Evolutionary conservation across 2,888 invertebrate genomes (phyloP).

Genomic region (Chymomyza fuscimana): DNA sequence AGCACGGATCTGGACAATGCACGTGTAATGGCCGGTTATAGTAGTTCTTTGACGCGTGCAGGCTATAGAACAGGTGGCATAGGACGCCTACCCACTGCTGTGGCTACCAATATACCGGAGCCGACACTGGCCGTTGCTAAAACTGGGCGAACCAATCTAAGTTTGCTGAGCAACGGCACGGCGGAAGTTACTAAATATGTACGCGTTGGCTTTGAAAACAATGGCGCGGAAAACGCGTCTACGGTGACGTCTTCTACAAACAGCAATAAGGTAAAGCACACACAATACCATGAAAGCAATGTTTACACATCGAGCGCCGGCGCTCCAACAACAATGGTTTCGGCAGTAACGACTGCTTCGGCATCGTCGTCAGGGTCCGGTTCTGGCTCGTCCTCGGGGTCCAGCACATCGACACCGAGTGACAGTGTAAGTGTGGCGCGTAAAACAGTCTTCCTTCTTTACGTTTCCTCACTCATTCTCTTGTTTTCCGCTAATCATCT

Average conservation of each 20-base stretch:
- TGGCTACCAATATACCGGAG: slow-evolving; percentile 7
- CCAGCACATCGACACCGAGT: slow-evolving; percentile 19
- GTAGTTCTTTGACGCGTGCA: slow-evolving; percentile 71
- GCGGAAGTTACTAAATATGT: background rate
- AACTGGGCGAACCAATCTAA: slow-evolving; percentile 1
- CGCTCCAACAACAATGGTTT: slow-evolving; percentile 19
- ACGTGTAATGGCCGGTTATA: slow-evolving; percentile 59
- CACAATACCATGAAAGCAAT: slow-evolving; percentile 26
- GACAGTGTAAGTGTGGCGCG: slow-evolving; percentile 59
- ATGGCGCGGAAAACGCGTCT: slow-evolving; percentile 9
- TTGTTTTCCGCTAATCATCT: background rate
- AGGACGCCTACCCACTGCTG: slow-evolving; percentile 20
- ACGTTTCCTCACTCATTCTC: slow-evolving; percentile 17
- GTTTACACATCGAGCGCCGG: background rate
- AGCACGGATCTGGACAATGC: slow-evolving; percentile 57
- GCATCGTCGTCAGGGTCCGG: slow-evolving; percentile 12
- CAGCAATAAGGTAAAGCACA: slow-evolving; percentile 48
- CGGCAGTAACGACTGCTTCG: slow-evolving; percentile 4
- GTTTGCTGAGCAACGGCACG: background rate
- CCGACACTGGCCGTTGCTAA: slow-evolving; percentile 10
- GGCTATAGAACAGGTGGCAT: slow-evolving; percentile 62
- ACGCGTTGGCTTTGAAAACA: background rate
- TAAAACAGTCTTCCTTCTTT: slow-evolving; percentile 12
- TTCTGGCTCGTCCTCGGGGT: slow-evolving; percentile 1
- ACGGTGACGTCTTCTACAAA: slow-evolving; percentile 9